A percentile compares a stretch with the other conserved stretches of the same genome.
These are phyloP conservation scores for Caradrina kadenii DNA, from an alignment of 2,888 invertebrate genomes.

Conservation along the genomic window DNA sequence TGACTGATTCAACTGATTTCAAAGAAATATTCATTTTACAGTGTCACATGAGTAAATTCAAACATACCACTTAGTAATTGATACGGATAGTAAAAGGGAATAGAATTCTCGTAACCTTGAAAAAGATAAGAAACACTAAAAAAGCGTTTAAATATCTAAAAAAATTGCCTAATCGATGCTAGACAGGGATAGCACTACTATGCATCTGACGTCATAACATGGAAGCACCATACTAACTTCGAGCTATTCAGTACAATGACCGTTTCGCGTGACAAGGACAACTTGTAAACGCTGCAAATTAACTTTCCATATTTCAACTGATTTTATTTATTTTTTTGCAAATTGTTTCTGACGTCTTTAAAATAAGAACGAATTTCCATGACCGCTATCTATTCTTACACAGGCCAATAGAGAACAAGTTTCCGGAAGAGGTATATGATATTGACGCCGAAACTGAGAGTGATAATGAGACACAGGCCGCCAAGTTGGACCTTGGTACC, in stretches of 20 bases:
- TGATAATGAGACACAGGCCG: conserved; percentile 93
- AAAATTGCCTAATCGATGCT: background rate
- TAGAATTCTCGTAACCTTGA: background rate
- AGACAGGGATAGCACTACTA: background rate
- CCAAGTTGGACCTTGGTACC: conserved; percentile 94
- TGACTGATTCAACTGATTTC: conserved; percentile 39
- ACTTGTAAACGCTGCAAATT: background rate
- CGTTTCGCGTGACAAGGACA: background rate
- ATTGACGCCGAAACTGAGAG: conserved; percentile 96
- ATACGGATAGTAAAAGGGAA: conserved; percentile 4
- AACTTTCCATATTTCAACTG: background rate
- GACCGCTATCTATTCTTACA: conserved; percentile 53
- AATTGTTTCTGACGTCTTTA: too few species aligned
- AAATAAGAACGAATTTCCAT: conserved; percentile 13
- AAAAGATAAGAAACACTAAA: background rate
- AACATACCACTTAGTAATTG: conserved; percentile 22
- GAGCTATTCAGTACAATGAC: background rate
- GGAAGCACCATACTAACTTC: background rate
- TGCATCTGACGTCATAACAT: background rate
- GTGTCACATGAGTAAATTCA: conserved; percentile 29
- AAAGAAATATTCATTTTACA: conserved; percentile 33
- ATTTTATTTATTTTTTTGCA: background rate
- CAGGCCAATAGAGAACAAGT: conserved; percentile 82
- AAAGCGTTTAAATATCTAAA: background rate
- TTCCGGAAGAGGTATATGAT: conserved; percentile 96